Percentiles rank a stretch among this genome's conserved stretches.
phyloP scores from a whole-genome alignment of 2,797 vertebrate genomes.

The Chrosomus eos region DNA sequence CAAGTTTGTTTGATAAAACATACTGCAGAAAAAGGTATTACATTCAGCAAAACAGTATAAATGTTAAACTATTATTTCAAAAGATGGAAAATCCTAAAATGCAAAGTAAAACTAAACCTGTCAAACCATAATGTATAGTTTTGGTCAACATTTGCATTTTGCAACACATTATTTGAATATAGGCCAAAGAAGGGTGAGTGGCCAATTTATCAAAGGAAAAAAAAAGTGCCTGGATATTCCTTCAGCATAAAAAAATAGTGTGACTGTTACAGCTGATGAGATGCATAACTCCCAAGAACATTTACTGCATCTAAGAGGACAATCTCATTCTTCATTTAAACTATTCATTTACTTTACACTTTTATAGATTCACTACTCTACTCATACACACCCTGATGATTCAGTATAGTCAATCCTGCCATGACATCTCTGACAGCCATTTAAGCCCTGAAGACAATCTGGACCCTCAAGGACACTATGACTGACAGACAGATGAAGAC shows the following conservation, averaged over 20 bases:
- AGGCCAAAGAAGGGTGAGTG: neutral
- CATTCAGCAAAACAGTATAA: neutral
- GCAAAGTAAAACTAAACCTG: neutral
- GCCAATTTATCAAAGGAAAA: neutral
- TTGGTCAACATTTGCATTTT: neutral
- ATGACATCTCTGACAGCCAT: slow-evolving; percentile 28
- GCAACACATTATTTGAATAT: neutral
- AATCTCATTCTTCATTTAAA: slow-evolving; percentile 9
- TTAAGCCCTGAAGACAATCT: slow-evolving; percentile 5
- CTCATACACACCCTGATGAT: slow-evolving; percentile 3
- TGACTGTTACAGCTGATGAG: neutral
- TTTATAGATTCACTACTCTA: neutral
- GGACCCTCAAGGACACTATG: neutral
- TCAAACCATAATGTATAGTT: neutral
- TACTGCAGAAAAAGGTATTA: neutral
- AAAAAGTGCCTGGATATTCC: neutral
- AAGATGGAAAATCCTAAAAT: neutral
- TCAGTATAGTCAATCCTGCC: slow-evolving; percentile 1
- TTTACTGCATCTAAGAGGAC: neutral
- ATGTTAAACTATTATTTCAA: neutral
- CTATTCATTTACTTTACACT: slow-evolving; percentile 9
- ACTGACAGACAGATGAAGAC: neutral
- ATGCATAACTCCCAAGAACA: neutral
- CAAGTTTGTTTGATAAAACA: neutral
- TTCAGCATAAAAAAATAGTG: slow-evolving; percentile 1